Evolutionary conservation across 2,888 invertebrate genomes (phyloP).

Genomic region (Ennomos erosarius): DNA sequence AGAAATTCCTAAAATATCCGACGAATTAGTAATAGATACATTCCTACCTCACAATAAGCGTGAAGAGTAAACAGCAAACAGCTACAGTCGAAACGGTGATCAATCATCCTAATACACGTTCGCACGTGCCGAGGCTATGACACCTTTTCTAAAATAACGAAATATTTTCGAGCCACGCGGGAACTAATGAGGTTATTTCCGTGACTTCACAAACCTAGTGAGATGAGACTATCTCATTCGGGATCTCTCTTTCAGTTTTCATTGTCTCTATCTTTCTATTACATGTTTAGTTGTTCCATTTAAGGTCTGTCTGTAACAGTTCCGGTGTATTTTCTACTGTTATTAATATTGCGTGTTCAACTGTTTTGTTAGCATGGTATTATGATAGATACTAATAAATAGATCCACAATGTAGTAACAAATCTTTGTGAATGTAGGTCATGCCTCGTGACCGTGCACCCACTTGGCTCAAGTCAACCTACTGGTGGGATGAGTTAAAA

Average conservation of each 20-base stretch:
- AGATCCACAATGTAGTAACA: too few relatives aligned
- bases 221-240: conserved; percentile 32
- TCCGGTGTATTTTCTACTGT: conserved; percentile 28
- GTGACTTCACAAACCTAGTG: conserved; percentile 44
- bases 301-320: conserved; percentile 28
- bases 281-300: conserved; percentile 22
- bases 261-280: conserved; percentile 28
- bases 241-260: conserved; percentile 32
- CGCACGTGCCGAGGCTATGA: conserved; percentile 57
- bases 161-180: conserved; percentile 75
- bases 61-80: conserved; percentile 49
- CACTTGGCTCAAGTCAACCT: too few relatives aligned
- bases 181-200: conserved; percentile 74
- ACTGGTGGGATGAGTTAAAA: too few relatives aligned
- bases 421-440: too few relatives aligned
- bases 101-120: conserved; percentile 53
- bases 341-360: not conserved
- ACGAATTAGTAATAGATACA: conserved; percentile 25
- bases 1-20: conserved; percentile 18
- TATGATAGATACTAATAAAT: too few relatives aligned
- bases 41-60: conserved; percentile 36
- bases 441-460: too few relatives aligned
- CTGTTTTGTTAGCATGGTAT: too few relatives aligned
- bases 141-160: conserved; percentile 66
- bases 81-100: conserved; percentile 50